A percentile compares a stretch with the other conserved stretches of the same genome.
Conservation (phyloP, 2,113 vertebrate species). For the Chroicocephalus ridibundus region DNA sequence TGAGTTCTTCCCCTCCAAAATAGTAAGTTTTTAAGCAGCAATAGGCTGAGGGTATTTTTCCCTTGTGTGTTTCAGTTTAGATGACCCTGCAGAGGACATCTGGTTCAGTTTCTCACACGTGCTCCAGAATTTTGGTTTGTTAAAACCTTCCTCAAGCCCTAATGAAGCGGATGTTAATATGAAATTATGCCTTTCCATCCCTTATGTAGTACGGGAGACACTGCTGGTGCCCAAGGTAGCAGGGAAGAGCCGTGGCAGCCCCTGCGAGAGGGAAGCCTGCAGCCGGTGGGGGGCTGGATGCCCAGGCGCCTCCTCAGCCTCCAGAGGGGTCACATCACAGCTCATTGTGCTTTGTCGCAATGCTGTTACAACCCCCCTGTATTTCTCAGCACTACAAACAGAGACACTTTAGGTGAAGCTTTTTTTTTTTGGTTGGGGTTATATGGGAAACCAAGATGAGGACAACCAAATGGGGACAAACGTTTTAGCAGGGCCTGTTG, state of each 20-base stretch:
- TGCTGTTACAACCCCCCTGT: no score
- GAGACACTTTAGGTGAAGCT: neutral
- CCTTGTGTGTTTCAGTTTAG: neutral
- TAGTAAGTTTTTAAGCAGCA: neutral
- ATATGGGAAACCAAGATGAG: neutral
- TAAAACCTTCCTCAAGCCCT: neutral
- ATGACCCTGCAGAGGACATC: neutral
- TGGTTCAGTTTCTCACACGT: neutral
- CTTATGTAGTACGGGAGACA: rapidly evolving
- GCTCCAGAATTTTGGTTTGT: neutral
- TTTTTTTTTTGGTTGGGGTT: neutral
- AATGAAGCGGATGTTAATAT: neutral
- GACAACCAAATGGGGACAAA: neutral
- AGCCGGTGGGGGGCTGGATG: neutral
- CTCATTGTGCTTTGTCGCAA: neutral
- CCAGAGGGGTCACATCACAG: no score
- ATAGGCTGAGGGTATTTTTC: neutral
- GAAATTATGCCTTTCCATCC: neutral
- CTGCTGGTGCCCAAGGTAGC: neutral
- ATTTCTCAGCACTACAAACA: neutral
- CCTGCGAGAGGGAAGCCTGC: neutral
- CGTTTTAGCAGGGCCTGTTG: neutral
- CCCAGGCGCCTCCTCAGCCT: neutral
- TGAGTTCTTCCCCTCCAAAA: neutral
- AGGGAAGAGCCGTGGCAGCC: neutral